Conservation (phyloP, 2,797 vertebrate species). For the Muraenolepis orangiensis region DNA sequence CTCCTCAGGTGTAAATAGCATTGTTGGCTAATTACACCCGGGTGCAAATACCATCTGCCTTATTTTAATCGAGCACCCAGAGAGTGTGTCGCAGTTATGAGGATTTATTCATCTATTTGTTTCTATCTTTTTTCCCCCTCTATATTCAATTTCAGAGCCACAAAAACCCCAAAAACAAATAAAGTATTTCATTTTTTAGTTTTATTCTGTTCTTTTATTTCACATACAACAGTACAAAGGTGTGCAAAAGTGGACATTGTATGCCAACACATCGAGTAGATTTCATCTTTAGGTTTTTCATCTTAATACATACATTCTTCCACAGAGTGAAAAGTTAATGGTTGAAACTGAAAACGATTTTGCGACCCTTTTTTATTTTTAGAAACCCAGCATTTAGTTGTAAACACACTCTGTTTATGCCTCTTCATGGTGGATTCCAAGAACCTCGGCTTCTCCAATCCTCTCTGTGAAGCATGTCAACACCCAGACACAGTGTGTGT, state of each 20-base stretch:
- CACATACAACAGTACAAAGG: not conserved
- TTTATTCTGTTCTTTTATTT: not conserved
- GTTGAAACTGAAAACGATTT: not conserved
- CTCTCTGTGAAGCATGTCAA: constrained; percentile 46
- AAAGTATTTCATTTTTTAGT: too few relatives aligned
- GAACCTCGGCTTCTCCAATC: constrained; percentile 71
- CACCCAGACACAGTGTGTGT: not conserved
- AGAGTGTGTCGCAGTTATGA: too few relatives aligned
- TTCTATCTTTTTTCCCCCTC: not conserved
- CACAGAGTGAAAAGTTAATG: not conserved
- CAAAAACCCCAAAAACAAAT: too few relatives aligned
- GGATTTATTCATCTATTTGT: too few relatives aligned
- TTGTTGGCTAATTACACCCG: too few relatives aligned
- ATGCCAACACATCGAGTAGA: not conserved
- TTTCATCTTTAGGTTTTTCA: not conserved
- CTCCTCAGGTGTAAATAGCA: too few relatives aligned
- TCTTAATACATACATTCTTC: not conserved
- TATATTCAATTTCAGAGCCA: not conserved
- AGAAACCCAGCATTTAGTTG: not conserved
- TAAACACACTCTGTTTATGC: not conserved
- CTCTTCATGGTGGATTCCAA: constrained; percentile 50
- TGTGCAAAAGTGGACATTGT: not conserved
- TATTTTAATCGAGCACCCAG: not conserved
- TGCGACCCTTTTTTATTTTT: too few relatives aligned
- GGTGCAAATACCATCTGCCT: too few relatives aligned